Evolutionary conservation across 2,113 vertebrate species (phyloP).

Genomic region (Vicugna pacos): DNA sequence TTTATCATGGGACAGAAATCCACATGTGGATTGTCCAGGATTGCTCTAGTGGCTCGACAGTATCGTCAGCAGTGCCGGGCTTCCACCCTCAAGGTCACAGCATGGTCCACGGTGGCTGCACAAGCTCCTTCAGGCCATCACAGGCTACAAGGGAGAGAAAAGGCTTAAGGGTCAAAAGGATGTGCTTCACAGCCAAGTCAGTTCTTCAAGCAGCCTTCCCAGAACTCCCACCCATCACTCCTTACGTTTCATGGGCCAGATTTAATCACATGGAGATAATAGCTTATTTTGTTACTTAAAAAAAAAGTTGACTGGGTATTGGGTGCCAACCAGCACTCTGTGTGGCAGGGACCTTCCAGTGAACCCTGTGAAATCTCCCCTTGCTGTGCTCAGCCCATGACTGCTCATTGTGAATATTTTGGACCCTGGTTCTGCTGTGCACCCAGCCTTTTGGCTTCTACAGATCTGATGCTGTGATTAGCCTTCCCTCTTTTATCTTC

Average conservation of each 20-base stretch:
- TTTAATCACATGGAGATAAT: slow-evolving; percentile 5
- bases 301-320: slow-evolving; percentile 13
- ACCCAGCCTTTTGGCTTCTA: slow-evolving; percentile 34
- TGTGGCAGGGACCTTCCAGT: not conserved
- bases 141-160: not conserved
- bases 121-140: not conserved
- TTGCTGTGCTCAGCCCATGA: slow-evolving; percentile 20
- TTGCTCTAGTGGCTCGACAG: not conserved
- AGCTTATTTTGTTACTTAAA: slow-evolving; percentile 13
- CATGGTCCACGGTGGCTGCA: not conserved
- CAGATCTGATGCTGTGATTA: slow-evolving; percentile 29
- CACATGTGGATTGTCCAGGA: not conserved
- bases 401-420: not conserved
- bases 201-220: not conserved
- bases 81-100: not conserved
- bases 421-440: not conserved
- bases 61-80: not conserved
- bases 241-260: not conserved
- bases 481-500: slow-evolving; percentile 43
- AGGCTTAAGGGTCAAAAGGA: not conserved
- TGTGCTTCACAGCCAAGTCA: not conserved
- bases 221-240: not conserved
- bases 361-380: not conserved
- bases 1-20: not conserved
- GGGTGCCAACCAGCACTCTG: not conserved